These are phyloP conservation scores for Junonia oenone DNA, from an alignment of 2,888 invertebrate genomes.

Conservation along the genomic window DNA sequence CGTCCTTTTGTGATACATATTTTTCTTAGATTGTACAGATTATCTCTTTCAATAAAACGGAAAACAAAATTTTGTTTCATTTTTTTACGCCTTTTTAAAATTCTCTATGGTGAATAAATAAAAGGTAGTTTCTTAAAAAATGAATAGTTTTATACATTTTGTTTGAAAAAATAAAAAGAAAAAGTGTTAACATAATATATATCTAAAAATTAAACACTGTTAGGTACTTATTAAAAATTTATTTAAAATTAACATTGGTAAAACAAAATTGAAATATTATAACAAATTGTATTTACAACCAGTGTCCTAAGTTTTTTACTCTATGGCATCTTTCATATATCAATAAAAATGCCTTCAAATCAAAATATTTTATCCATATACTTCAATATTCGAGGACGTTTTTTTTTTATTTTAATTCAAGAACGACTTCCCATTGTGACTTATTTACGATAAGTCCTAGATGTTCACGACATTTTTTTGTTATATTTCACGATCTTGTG, in stretches of 20 bases:
- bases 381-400: not conserved
- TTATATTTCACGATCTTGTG: too few species aligned
- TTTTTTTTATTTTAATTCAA: too few species aligned
- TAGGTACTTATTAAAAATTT: not conserved
- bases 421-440: too few species aligned
- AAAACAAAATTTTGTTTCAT: slow-evolving; percentile 27
- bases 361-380: too few species aligned
- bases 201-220: not conserved
- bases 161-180: too few species aligned
- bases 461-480: too few species aligned
- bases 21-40: slow-evolving; percentile 72
- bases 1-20: slow-evolving; percentile 72
- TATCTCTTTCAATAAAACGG: slow-evolving; percentile 70
- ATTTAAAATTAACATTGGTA: not conserved
- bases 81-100: too few species aligned
- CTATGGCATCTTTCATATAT: not conserved
- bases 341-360: too few species aligned
- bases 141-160: too few species aligned
- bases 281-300: not conserved
- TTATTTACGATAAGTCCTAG: too few species aligned
- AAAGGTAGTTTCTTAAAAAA: too few species aligned
- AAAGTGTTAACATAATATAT: not conserved
- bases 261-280: not conserved
- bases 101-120: too few species aligned
- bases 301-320: not conserved